These are phyloP conservation scores for Sinocyclocheilus grahami DNA, from an alignment of 2,113 vertebrate genomes.

Conservation along the genomic window DNA sequence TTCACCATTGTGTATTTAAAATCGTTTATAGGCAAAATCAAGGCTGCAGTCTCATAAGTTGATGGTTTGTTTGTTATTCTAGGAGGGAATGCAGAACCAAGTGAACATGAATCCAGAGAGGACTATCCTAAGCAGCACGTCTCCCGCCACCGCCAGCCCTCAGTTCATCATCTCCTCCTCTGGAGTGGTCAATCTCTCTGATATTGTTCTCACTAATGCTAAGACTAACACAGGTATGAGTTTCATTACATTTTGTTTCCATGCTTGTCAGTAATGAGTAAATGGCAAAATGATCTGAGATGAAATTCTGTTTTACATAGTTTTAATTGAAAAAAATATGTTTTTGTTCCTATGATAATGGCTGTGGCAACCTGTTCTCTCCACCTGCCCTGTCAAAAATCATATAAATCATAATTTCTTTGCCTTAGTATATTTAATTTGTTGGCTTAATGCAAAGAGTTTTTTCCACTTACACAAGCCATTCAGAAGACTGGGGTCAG, in stretches of 20 bases:
- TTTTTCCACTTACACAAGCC: neutral
- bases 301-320: too few relatives aligned
- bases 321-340: neutral
- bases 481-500: neutral
- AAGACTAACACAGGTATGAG: constrained; percentile 69
- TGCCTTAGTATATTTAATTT: neutral
- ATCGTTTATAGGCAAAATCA: neutral
- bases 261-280: neutral
- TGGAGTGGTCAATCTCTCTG: constrained; percentile 66
- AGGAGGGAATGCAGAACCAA: constrained; percentile 81
- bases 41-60: neutral
- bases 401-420: neutral
- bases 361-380: neutral
- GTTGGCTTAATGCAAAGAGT: neutral
- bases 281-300: too few relatives aligned
- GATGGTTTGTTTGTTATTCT: neutral
- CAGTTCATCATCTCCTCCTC: constrained; percentile 67
- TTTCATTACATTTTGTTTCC: neutral
- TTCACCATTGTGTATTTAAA: neutral
- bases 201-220: constrained; percentile 64
- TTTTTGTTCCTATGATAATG: neutral
- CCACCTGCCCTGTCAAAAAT: neutral
- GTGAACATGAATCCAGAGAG: constrained; percentile 54
- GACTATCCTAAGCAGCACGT: neutral
- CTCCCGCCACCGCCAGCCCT: constrained; percentile 57